Base-by-base conservation (phyloP, 1,140 invertebrate genomes). In the Calephelis nemesis region DNA sequence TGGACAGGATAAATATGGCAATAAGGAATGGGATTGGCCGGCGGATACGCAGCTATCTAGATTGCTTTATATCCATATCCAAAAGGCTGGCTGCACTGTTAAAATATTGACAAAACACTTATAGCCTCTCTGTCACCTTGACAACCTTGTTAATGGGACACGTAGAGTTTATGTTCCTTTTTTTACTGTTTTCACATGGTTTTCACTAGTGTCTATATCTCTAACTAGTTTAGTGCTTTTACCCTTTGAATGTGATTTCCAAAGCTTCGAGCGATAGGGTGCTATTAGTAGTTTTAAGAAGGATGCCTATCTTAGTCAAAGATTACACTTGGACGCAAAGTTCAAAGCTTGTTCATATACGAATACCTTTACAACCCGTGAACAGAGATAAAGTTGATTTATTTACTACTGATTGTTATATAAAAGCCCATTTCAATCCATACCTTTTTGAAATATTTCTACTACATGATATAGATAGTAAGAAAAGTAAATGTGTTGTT, bases 291-390 rank as follows among this genome's bases (percentile, higher is more conserved):
- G 5, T 45, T 45, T 45, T 45, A 45, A 45, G 6, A n/a, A 84
- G 67, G 69, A 96, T 96, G 95, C 95, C 95, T n/a, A 94, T 96
- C 75, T 71, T 95, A 75, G 88, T 96, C 7, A 95, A 95, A 88
- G 93, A 96, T 88, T 95, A 92, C 76, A 93, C 91, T 52, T 96
- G 95, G 95, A 93, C 92, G 62, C 95, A 96, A 90, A 94, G 93
- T 4, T 73, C 82, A 42, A 85, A 92, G 49, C 83, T 75, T 39
- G 74, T 96, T 19, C 89, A 93, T 50, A 91, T 96, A 72, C 85
- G 89, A 71, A 90, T 95, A 9, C 93, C 94, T 39, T 73, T 95
- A 45, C 93, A 87, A 60, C 91, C 80, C 11, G 92, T 73, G 63
- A 92, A 77, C 81, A 91, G 68, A 84, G 88, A 75, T 72, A 94